A percentile compares a stretch with the other conserved stretches of the same genome.
phyloP scores from a whole-genome alignment of 2,113 vertebrate genomes.

The Actenoides hombroni region DNA sequence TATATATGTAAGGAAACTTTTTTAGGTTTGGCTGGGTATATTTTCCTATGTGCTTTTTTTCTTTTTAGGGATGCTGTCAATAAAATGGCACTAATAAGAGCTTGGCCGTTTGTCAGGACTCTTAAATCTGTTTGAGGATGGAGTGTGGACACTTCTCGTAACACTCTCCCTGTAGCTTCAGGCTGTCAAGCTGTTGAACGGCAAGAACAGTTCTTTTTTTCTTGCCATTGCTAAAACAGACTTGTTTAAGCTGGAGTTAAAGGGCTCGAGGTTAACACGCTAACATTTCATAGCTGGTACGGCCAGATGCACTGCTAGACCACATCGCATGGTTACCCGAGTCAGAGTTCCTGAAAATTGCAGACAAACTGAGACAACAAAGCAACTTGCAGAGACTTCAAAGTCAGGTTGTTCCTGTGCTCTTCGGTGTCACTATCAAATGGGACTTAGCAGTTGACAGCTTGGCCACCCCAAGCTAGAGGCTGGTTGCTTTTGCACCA shows the following conservation, averaged over 20 bases:
- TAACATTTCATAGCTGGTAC: neutral
- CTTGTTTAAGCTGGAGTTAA: neutral
- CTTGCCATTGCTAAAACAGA: neutral
- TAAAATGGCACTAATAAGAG: constrained; percentile 37
- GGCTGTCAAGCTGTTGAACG: constrained; percentile 56
- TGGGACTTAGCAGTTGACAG: neutral
- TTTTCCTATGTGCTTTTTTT: neutral
- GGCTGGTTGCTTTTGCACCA: neutral
- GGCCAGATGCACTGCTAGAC: neutral
- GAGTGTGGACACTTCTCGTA: constrained; percentile 38
- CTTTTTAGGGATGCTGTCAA: constrained; percentile 24
- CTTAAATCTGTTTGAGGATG: constrained; percentile 54
- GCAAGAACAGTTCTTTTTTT: neutral
- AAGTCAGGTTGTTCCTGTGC: neutral
- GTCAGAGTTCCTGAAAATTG: neutral
- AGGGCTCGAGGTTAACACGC: neutral
- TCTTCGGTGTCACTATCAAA: rapidly evolving
- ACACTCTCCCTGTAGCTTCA: constrained; percentile 27
- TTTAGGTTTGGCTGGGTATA: neutral
- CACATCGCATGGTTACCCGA: neutral
- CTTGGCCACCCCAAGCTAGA: rapidly evolving
- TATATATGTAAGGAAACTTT: neutral
- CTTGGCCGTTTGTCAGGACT: constrained; percentile 51
- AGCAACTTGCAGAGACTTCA: neutral
- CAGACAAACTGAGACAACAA: neutral